phyloP scores from a whole-genome alignment of 2,888 invertebrate species.

The Nematopogon swammerdamellus region DNA sequence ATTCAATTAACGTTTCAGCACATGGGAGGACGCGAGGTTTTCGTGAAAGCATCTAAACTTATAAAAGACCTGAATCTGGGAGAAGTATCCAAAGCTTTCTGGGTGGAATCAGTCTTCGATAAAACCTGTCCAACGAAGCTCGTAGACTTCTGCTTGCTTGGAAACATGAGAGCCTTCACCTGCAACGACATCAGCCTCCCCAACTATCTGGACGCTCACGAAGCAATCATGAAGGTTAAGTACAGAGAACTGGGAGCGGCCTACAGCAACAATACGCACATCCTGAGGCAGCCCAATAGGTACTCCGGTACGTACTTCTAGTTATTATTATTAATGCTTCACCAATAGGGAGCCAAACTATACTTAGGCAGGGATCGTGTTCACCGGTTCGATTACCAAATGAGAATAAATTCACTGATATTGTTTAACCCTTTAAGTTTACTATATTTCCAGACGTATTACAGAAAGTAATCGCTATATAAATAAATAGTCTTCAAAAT shows the following conservation, averaged over 20 bases:
- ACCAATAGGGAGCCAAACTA: not conserved
- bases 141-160: constrained; percentile 48
- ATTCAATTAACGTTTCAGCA: constrained; percentile 25
- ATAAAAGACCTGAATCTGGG: constrained; percentile 40
- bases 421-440: too few relatives aligned
- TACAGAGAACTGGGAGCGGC: constrained; percentile 40
- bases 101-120: constrained; percentile 45
- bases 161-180: constrained; percentile 35
- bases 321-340: too few relatives aligned
- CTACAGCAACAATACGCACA: constrained; percentile 45
- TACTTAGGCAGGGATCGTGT: too few relatives aligned
- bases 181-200: constrained; percentile 50
- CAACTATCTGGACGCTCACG: constrained; percentile 53
- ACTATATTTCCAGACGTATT: too few relatives aligned
- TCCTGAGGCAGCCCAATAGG: constrained; percentile 41
- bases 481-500: constrained; percentile 1
- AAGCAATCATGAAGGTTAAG: constrained; percentile 43
- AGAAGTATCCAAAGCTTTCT: constrained; percentile 38
- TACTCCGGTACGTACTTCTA: constrained; percentile 41
- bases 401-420: too few relatives aligned
- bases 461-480: too few relatives aligned
- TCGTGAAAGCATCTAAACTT: constrained; percentile 42
- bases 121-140: constrained; percentile 39
- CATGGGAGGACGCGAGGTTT: constrained; percentile 41
- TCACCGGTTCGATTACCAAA: too few relatives aligned